Conservation (phyloP, 2,113 vertebrate genomes). For the Psammodynastes pulverulentus region DNA sequence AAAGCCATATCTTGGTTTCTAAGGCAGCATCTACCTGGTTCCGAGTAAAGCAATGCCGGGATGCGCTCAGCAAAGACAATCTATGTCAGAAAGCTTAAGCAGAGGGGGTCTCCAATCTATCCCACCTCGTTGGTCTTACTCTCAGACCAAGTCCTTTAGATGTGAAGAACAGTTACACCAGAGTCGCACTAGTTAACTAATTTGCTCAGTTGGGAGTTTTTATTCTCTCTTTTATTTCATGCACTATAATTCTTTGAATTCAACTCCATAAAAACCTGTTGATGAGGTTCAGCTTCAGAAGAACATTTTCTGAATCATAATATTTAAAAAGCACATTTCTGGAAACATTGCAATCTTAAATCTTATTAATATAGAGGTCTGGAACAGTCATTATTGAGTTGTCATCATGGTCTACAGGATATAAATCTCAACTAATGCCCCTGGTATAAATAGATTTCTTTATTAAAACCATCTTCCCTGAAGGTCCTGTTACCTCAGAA, state of each 20-base stretch:
- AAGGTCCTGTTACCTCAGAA: slow-evolving; percentile 66
- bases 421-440: slow-evolving; percentile 74
- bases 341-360: slow-evolving; percentile 74
- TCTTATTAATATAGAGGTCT: slow-evolving; percentile 75
- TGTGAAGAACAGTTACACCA: too few species aligned
- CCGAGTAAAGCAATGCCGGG: too few species aligned
- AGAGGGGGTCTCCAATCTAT: too few species aligned
- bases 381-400: slow-evolving; percentile 76
- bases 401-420: slow-evolving; percentile 73
- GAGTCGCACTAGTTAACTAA: slow-evolving; percentile 67
- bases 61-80: too few species aligned
- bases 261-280: slow-evolving; percentile 68
- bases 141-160: too few species aligned
- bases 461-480: slow-evolving; percentile 76
- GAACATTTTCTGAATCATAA: slow-evolving; percentile 71
- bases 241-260: slow-evolving; percentile 67
- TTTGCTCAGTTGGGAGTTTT: slow-evolving; percentile 50
- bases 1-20: too few species aligned
- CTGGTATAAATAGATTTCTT: slow-evolving; percentile 70
- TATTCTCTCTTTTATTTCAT: slow-evolving; percentile 31
- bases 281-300: slow-evolving; percentile 73
- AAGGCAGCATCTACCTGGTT: too few species aligned
- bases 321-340: slow-evolving; percentile 79
- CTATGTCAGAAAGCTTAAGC: too few species aligned
- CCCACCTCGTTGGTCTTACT: too few species aligned